Base-by-base conservation (phyloP, 2,888 invertebrate species). In the Trachelus troglodyta region DNA sequence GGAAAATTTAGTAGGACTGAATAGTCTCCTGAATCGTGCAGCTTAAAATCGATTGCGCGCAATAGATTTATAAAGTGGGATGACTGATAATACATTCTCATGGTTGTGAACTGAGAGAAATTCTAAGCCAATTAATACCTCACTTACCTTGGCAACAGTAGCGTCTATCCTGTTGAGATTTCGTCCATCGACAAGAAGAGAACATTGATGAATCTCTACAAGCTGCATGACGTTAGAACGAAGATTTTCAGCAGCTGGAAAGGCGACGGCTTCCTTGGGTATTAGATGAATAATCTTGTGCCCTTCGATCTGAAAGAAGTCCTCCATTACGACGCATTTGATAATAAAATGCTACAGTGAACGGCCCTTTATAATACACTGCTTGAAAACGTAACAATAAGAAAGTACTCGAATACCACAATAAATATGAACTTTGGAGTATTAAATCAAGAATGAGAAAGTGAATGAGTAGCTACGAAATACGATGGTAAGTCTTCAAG, bases 221-320 rank as follows among this genome's bases (percentile, higher is more conserved):
- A 87, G 80, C 69, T 87, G 88, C 79, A 93, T 90, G 76, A 94
- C 89, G 31, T 86, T 86, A 80, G 93, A 92, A 74, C 94, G 91
- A 85, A 97, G 93, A 92, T 94, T 95, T 92, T 97, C 97, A 0
- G 96, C 96, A 4, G 96, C 95, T n/a, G 97, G 96, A 92, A 96
- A 97, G 78, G 95, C 93, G 76, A 97, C 92, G 86, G 95, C 94
- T 84, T 95, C 94, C 89, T 95, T 95, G 76, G 96, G 95, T 79
- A 93, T 93, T 73, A 96, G 94, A 84, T 95, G 89, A 85, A 94
- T 92, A 12, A 93, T 89, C 79, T 92, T 91, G 23, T 88, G 87
- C 15, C 91, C 91, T 34, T 90, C 89, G 35, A 93, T 86, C 90
- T 90, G 80, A 69, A 73, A 77, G 56, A 15, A 56, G 56, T 56